These are phyloP conservation scores for Trialeurodes vaporariorum DNA, from an alignment of 1,140 invertebrate genomes.

Conservation along the genomic window DNA sequence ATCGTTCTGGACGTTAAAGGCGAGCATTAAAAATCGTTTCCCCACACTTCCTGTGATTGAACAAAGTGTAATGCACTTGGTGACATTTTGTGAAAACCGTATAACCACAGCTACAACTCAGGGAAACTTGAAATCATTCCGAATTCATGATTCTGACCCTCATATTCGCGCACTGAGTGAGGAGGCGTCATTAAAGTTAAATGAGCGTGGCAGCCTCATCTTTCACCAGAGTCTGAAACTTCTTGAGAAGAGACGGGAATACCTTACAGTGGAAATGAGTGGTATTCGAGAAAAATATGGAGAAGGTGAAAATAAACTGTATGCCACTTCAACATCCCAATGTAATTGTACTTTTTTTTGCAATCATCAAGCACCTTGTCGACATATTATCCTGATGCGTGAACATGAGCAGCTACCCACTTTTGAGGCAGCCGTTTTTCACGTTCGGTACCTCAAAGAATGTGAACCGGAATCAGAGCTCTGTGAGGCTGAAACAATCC, in stretches of 20 bases:
- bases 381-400: too few relatives aligned
- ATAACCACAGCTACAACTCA: not conserved
- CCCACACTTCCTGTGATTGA: not conserved
- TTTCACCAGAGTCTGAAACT: not conserved
- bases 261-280: not conserved
- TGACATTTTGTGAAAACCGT: not conserved
- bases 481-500: too few relatives aligned
- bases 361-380: too few relatives aligned
- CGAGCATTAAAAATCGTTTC: not conserved
- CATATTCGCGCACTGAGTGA: not conserved
- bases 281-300: not conserved
- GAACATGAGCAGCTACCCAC: too few relatives aligned
- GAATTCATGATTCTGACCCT: not conserved
- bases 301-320: too few relatives aligned
- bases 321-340: too few relatives aligned
- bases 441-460: too few relatives aligned
- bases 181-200: not conserved
- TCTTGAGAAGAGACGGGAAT: not conserved
- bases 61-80: not conserved
- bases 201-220: not conserved
- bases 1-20: not conserved
- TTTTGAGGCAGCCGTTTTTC: too few relatives aligned
- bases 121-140: not conserved
- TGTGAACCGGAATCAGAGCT: too few relatives aligned
- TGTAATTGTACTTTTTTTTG: too few relatives aligned